Conservation (phyloP, 2,113 vertebrate species). For the Oostethus manadensis region DNA sequence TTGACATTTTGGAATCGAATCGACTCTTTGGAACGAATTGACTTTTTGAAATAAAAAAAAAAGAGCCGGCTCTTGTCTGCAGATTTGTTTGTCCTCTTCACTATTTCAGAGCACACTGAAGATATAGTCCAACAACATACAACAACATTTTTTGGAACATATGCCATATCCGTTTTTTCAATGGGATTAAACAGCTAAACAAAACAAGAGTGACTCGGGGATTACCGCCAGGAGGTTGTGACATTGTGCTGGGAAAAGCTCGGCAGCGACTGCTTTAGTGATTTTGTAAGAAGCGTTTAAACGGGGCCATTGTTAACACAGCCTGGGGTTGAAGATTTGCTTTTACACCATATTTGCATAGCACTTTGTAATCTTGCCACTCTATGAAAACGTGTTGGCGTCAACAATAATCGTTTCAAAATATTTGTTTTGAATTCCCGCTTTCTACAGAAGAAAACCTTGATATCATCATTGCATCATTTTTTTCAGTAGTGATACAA, state of each 20-base stretch:
- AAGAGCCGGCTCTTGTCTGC: too few relatives aligned
- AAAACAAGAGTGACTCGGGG: constrained; percentile 36
- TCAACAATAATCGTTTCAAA: constrained; percentile 12
- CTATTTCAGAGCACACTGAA: background rate
- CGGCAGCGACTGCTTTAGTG: constrained; percentile 38
- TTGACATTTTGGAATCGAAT: too few relatives aligned
- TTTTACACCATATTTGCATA: constrained; percentile 36
- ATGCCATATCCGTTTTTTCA: constrained; percentile 33
- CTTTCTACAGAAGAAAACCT: background rate
- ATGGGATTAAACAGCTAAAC: constrained; percentile 43
- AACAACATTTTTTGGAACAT: constrained; percentile 23
- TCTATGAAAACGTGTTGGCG: constrained; percentile 11
- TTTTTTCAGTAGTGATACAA: background rate
- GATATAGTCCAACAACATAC: constrained; percentile 13
- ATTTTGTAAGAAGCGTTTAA: constrained; percentile 43
- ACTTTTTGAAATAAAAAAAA: too few relatives aligned
- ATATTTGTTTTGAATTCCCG: constrained; percentile 23
- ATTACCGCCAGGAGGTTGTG: constrained; percentile 34
- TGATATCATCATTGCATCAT: too few relatives aligned
- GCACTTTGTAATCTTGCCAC: constrained; percentile 36
- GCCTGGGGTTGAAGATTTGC: constrained; percentile 37
- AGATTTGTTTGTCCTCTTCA: too few relatives aligned
- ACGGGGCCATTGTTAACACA: constrained; percentile 43
- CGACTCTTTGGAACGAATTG: too few relatives aligned
- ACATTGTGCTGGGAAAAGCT: constrained; percentile 38